Evolutionary conservation across 1,140 invertebrate species (phyloP).

Genomic region (Holcopasites calliopsidis): DNA sequence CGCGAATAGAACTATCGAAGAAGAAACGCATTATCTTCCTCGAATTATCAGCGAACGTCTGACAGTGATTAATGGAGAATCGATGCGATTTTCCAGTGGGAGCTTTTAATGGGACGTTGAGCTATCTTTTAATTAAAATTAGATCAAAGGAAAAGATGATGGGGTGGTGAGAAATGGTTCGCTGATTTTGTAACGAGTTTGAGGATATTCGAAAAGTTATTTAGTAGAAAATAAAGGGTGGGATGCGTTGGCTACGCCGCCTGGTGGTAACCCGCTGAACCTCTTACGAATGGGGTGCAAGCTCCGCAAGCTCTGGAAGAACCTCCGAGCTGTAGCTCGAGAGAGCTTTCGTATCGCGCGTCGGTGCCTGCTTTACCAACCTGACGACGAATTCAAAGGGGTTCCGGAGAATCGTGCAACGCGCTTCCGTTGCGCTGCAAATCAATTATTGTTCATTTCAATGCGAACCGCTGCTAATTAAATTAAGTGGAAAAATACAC

Average conservation of each 20-base stretch:
- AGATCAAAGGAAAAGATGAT: neutral
- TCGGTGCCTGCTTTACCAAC: constrained; percentile 19
- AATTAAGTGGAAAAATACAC: no score
- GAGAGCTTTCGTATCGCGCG: neutral
- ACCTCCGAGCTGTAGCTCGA: neutral
- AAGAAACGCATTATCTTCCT: neutral
- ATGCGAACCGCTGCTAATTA: no score
- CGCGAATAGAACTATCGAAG: neutral
- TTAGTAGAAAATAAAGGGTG: neutral
- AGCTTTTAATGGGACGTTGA: neutral
- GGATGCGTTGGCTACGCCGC: neutral
- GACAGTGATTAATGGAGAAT: neutral
- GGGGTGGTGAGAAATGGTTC: neutral
- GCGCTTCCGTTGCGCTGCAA: neutral
- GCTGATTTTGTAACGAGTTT: neutral
- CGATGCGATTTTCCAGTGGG: neutral
- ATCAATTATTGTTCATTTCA: neutral
- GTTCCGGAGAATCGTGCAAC: neutral
- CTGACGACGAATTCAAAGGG: neutral
- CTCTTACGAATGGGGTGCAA: neutral
- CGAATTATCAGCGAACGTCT: neutral
- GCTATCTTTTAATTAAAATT: neutral
- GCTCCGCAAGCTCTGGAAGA: neutral
- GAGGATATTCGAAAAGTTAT: neutral
- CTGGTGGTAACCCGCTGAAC: constrained; percentile 3